A percentile compares a stretch with the other conserved stretches of the same genome.
These are phyloP conservation scores for Tupaia tana DNA, from an alignment of 2,113 vertebrate species.

Conservation along the genomic window DNA sequence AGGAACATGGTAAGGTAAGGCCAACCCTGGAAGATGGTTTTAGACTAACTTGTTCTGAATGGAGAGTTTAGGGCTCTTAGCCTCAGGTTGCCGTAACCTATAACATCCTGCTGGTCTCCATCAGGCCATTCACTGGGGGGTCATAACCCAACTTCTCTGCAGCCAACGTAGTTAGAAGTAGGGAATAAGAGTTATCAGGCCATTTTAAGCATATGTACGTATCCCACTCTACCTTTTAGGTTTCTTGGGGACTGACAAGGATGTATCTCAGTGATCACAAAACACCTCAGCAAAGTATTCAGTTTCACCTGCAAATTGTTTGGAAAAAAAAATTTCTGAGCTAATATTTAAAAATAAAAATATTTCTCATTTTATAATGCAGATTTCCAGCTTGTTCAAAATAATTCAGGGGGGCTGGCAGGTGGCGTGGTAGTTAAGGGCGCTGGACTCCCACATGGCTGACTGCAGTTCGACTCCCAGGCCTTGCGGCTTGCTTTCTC, in stretches of 20 bases:
- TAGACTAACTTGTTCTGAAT: background rate
- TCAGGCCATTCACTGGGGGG: background rate
- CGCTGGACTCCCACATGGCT: too few species aligned
- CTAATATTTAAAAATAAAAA: constrained; percentile 26
- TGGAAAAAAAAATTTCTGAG: background rate
- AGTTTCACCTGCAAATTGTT: background rate
- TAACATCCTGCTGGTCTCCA: background rate
- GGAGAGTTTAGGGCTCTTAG: background rate
- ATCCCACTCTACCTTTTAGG: background rate
- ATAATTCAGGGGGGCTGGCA: background rate
- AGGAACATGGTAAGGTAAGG: background rate
- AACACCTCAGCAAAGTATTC: background rate
- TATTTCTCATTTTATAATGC: background rate
- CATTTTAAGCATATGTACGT: background rate
- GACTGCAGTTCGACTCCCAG: too few species aligned
- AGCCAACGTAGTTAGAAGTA: background rate
- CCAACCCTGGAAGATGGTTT: background rate
- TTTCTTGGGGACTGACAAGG: background rate
- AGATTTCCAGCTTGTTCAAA: background rate
- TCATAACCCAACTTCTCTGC: background rate
- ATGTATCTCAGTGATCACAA: background rate
- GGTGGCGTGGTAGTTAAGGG: too few species aligned
- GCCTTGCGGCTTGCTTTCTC: too few species aligned
- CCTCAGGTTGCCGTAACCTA: background rate
- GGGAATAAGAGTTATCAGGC: background rate